Conservation (phyloP, 2,113 vertebrate species). For the Ploceus nigricollis region DNA sequence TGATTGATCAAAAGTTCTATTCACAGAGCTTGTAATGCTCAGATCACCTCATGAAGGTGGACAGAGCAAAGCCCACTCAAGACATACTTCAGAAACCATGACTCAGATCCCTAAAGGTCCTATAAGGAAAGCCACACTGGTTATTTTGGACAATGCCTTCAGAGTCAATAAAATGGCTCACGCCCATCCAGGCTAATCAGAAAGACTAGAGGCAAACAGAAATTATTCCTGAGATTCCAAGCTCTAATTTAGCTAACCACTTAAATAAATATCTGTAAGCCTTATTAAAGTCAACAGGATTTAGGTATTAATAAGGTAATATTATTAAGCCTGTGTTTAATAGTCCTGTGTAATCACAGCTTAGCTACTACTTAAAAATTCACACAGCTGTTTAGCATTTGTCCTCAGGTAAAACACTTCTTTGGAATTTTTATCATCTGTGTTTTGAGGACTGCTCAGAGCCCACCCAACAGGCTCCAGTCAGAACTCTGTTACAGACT, state of each 20-base stretch:
- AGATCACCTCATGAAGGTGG: background rate
- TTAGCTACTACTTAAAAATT: background rate
- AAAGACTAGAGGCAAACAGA: background rate
- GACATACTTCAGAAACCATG: background rate
- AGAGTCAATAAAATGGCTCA: background rate
- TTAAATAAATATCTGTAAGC: background rate
- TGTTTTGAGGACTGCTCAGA: background rate
- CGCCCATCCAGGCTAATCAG: background rate
- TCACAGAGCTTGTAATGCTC: background rate
- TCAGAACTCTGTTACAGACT: background rate
- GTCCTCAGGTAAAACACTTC: background rate
- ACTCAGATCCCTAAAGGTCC: background rate
- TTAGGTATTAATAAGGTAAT: background rate
- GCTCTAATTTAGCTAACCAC: background rate
- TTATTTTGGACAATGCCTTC: background rate
- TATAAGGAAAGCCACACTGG: background rate
- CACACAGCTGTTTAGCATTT: background rate
- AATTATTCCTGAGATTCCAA: background rate
- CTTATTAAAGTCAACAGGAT: constrained; percentile 14
- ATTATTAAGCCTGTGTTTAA: background rate
- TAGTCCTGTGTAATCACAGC: background rate
- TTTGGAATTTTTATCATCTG: background rate
- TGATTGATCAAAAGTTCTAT: background rate
- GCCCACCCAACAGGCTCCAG: background rate
- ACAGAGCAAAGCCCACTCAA: background rate